Evolutionary conservation across 2,888 invertebrate species (phyloP).

Genomic region (Catocala nupta): DNA sequence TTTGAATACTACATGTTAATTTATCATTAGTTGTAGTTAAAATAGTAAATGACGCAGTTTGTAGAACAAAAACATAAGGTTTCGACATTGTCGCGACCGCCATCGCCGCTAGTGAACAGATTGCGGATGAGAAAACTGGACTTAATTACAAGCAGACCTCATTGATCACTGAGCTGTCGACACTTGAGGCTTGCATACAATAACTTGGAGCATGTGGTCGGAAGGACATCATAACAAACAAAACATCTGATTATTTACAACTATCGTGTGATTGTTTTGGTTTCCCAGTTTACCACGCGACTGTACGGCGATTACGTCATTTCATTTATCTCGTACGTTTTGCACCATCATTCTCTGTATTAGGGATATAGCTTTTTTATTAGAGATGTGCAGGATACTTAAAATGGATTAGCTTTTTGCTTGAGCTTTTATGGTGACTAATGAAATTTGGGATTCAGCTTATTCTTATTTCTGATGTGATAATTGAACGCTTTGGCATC

Average conservation of each 20-base stretch:
- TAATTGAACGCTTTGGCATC: too few species aligned
- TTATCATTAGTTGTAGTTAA: slow-evolving; percentile 3
- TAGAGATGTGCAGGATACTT: slow-evolving; percentile 18
- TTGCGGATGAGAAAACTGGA: slow-evolving; percentile 53
- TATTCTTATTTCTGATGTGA: not conserved
- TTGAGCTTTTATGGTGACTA: not conserved
- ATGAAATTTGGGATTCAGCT: not conserved
- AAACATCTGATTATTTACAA: slow-evolving; percentile 41
- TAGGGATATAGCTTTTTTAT: slow-evolving; percentile 36
- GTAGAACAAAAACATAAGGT: slow-evolving; percentile 10
- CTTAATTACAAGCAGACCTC: slow-evolving; percentile 55
- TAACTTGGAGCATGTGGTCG: slow-evolving; percentile 56
- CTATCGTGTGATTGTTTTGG: slow-evolving; percentile 71
- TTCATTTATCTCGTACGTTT: slow-evolving; percentile 34
- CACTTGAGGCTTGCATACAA: slow-evolving; percentile 59
- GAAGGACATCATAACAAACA: slow-evolving; percentile 59
- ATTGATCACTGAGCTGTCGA: slow-evolving; percentile 68
- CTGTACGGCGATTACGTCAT: slow-evolving; percentile 49
- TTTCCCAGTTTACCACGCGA: slow-evolving; percentile 51
- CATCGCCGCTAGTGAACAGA: slow-evolving; percentile 31
- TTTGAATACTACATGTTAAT: not conserved
- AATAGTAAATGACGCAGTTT: slow-evolving; percentile 10
- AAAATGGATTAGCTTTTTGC: slow-evolving; percentile 34
- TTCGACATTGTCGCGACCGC: slow-evolving; percentile 39
- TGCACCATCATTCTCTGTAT: slow-evolving; percentile 35